A percentile compares a stretch with the other conserved stretches of the same genome.
Conservation (phyloP, 1,140 invertebrate genomes). For the Parapsyche elsis region DNA sequence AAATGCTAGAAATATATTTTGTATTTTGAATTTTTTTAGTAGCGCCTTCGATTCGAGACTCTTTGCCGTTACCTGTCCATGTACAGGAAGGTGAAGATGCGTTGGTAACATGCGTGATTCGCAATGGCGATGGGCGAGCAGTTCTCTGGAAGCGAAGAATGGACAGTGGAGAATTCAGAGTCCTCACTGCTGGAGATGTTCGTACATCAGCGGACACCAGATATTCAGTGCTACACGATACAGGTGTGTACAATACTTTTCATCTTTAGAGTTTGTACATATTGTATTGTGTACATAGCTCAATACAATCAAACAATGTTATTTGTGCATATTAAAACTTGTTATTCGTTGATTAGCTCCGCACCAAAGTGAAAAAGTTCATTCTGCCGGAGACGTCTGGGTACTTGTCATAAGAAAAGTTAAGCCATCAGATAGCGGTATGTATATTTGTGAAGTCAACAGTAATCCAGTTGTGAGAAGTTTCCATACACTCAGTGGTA, state of each 20-base stretch:
- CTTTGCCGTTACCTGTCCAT: constrained; percentile 54
- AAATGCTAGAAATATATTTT: neutral
- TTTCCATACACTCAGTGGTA: constrained; percentile 80
- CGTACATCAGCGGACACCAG: constrained; percentile 78
- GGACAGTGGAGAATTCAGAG: constrained; percentile 74
- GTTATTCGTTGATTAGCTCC: neutral
- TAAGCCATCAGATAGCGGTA: constrained; percentile 76
- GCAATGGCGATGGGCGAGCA: constrained; percentile 72
- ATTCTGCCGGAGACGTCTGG: constrained; percentile 82
- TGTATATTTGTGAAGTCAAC: constrained; percentile 86
- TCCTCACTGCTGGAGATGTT: constrained; percentile 79
- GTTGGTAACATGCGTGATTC: constrained; percentile 80
- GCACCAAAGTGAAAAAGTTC: constrained; percentile 56
- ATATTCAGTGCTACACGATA: constrained; percentile 78
- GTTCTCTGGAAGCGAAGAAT: constrained; percentile 70
- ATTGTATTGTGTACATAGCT: too few species aligned
- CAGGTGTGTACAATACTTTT: constrained; percentile 59
- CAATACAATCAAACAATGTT: too few species aligned
- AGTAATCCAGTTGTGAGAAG: constrained; percentile 79
- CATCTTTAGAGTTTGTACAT: too few species aligned
- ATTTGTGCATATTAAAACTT: neutral
- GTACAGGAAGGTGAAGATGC: constrained; percentile 77
- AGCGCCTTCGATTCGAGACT: constrained; percentile 35
- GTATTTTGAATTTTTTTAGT: constrained; percentile 37
- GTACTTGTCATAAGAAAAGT: constrained; percentile 79